A percentile compares a stretch with the other conserved stretches of the same genome.
Evolutionary conservation across 2,113 vertebrate genomes (phyloP).

Genomic region (Hassar affinis): DNA sequence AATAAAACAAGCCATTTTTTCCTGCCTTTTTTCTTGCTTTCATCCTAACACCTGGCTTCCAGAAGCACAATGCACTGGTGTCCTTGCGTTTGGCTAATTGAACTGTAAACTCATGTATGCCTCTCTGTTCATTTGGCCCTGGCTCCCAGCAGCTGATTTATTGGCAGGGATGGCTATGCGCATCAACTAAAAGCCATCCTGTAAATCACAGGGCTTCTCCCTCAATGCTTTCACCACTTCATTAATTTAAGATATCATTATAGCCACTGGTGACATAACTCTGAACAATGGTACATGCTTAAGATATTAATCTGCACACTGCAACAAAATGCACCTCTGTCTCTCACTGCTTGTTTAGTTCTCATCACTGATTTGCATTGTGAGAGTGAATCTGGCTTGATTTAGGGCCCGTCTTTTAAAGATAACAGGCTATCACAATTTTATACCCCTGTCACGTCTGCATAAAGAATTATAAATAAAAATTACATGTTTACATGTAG

Average conservation of each 20-base stretch:
- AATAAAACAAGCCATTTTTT: background rate
- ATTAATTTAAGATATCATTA: constrained; percentile 95
- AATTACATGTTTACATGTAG: background rate
- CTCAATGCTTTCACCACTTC: constrained; percentile 85
- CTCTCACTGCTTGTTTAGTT: constrained; percentile 65
- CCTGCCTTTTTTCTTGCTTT: constrained; percentile 30
- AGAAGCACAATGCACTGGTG: constrained; percentile 39
- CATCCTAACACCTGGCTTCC: constrained; percentile 42
- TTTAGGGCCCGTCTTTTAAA: constrained; percentile 44
- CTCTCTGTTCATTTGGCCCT: constrained; percentile 86
- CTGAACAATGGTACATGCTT: constrained; percentile 89
- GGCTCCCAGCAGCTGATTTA: constrained; percentile 85
- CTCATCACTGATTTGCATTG: constrained; percentile 48
- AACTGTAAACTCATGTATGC: constrained; percentile 83
- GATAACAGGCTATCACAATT: constrained; percentile 51
- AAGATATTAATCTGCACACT: constrained; percentile 80
- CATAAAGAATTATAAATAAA: constrained; percentile 35
- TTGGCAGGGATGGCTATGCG: constrained; percentile 83
- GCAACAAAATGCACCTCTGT: constrained; percentile 79
- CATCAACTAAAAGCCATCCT: constrained; percentile 87
- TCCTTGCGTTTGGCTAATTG: constrained; percentile 59
- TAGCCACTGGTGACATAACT: constrained; percentile 87
- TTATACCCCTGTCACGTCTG: constrained; percentile 25
- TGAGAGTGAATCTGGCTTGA: constrained; percentile 27
- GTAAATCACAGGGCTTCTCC: constrained; percentile 85